Percentiles rank a stretch among this genome's conserved stretches.
Evolutionary conservation across 2,797 vertebrate genomes (phyloP).

Genomic region (Chaetodon trifasciatus): DNA sequence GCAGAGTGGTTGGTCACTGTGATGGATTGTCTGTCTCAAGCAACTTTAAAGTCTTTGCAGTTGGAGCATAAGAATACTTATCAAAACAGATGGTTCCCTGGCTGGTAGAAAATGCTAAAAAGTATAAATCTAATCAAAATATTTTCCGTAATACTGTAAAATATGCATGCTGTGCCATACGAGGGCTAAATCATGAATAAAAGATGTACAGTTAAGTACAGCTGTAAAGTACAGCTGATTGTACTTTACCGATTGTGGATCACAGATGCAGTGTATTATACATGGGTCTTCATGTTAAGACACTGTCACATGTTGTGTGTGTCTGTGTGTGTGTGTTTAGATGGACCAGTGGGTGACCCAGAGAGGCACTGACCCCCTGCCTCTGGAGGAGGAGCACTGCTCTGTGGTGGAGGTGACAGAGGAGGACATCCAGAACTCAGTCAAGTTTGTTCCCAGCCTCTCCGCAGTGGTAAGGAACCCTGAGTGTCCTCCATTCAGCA

Average conservation of each 20-base stretch:
- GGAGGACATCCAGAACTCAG: constrained; percentile 97
- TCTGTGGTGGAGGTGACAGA: constrained; percentile 95
- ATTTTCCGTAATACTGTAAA: neutral
- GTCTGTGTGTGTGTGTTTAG: constrained; percentile 69
- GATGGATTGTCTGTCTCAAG: constrained; percentile 26
- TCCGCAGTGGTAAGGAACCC: constrained; percentile 93
- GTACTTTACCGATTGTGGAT: neutral
- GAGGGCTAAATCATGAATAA: constrained; percentile 9
- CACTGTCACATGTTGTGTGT: too few relatives aligned
- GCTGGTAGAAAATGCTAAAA: neutral
- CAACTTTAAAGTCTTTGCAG: neutral
- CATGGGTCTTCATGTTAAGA: neutral
- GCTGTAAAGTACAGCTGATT: too few relatives aligned
- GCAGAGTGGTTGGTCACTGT: neutral
- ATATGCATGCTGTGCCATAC: neutral
- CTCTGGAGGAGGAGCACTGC: constrained; percentile 96
- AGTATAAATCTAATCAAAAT: constrained; percentile 15
- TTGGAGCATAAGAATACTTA: constrained; percentile 16
- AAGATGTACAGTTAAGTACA: neutral
- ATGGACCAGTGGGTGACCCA: constrained; percentile 93
- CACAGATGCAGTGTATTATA: neutral
- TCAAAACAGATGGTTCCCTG: constrained; percentile 13
- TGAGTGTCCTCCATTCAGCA: accelerated
- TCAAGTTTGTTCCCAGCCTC: constrained; percentile 95
- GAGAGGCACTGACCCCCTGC: constrained; percentile 88